Evolutionary conservation across 2,888 invertebrate species (phyloP).

Genomic region (Volucella bombylans): DNA sequence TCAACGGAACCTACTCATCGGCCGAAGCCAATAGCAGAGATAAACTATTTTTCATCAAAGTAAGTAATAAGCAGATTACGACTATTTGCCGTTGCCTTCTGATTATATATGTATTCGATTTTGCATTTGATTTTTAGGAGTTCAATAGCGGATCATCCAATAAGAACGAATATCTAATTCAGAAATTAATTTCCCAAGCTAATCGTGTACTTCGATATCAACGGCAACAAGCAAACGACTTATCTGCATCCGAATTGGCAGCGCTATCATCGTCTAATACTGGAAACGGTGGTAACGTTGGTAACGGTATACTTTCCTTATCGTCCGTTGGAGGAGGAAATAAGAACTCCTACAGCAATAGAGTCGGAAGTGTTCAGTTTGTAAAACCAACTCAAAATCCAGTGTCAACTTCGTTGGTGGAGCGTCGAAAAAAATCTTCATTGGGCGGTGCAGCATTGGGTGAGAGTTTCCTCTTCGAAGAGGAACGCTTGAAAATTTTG

Average conservation of each 20-base stretch:
- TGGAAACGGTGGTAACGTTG: conserved; percentile 9
- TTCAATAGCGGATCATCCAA: conserved; percentile 74
- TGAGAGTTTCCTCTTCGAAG: conserved; percentile 81
- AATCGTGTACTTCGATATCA: conserved; percentile 81
- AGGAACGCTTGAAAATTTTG: conserved; percentile 81
- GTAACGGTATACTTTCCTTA: conserved; percentile 42
- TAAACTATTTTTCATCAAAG: conserved; percentile 70
- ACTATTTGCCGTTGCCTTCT: neutral
- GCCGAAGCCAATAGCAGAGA: conserved; percentile 54
- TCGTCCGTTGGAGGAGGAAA: conserved; percentile 46
- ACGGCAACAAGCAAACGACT: conserved; percentile 71
- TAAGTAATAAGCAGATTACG: conserved; percentile 28
- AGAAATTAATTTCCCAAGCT: conserved; percentile 81
- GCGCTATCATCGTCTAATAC: conserved; percentile 51
- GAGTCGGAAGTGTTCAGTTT: conserved; percentile 78
- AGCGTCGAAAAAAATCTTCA: conserved; percentile 78
- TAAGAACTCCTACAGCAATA: conserved; percentile 66
- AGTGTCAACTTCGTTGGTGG: conserved; percentile 72
- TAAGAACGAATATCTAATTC: conserved; percentile 80
- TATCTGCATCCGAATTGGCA: conserved; percentile 59
- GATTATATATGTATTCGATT: neutral
- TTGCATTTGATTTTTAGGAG: conserved; percentile 38
- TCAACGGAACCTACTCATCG: conserved; percentile 76
- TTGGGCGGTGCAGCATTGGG: conserved; percentile 76
- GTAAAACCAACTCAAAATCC: conserved; percentile 78